Conservation (phyloP, 2,113 vertebrate genomes). For the Coreoperca whiteheadi region DNA sequence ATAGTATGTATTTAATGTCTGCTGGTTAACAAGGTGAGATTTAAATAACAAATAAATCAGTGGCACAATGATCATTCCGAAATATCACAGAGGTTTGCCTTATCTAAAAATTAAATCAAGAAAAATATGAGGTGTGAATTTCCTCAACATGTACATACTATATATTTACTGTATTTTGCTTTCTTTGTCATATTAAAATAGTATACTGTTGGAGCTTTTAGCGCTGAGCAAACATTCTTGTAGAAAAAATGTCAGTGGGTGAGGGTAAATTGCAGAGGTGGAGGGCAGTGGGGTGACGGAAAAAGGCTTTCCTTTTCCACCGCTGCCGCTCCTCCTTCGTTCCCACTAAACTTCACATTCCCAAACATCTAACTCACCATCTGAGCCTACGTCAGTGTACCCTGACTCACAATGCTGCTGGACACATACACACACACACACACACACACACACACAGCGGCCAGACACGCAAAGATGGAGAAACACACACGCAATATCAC, state of each 20-base stretch:
- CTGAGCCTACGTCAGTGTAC: slow-evolving; percentile 51
- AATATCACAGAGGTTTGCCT: not conserved
- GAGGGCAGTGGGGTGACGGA: slow-evolving; percentile 68
- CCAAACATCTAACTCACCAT: slow-evolving; percentile 67
- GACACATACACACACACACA: slow-evolving; percentile 27
- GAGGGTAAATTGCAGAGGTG: slow-evolving; percentile 42
- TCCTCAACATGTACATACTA: not conserved
- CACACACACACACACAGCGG: not conserved
- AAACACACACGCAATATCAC: slow-evolving; percentile 7
- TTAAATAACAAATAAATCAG: not conserved
- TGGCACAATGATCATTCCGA: not conserved
- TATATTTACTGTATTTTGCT: not conserved
- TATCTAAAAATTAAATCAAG: not conserved
- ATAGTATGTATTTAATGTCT: not conserved
- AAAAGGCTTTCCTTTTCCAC: slow-evolving; percentile 68
- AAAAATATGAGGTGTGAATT: too few species aligned
- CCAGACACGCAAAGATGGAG: slow-evolving; percentile 35
- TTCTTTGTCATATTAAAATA: not conserved
- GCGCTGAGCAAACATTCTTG: not conserved
- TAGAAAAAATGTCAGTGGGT: slow-evolving; percentile 10
- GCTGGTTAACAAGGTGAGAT: not conserved
- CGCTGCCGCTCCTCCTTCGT: slow-evolving; percentile 42
- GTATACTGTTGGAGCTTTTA: not conserved
- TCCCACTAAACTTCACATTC: slow-evolving; percentile 79
- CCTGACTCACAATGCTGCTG: slow-evolving; percentile 52